These are phyloP conservation scores for Neelides sp. DNA, from an alignment of 1,140 invertebrate genomes.

Conservation along the genomic window DNA sequence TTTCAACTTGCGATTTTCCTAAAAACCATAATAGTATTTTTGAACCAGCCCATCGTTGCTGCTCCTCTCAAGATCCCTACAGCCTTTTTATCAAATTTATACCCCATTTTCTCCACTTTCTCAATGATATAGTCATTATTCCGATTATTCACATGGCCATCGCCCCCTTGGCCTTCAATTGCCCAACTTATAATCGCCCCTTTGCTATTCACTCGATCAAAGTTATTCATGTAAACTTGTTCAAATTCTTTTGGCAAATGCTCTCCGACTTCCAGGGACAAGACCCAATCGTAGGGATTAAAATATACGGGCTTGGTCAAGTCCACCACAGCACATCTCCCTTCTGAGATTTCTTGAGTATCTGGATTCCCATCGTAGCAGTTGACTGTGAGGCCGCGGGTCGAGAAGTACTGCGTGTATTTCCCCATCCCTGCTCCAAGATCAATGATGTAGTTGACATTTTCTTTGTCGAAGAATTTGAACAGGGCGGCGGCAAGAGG, in stretches of 20 bases:
- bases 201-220: neutral
- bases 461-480: constrained; percentile 2
- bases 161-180: constrained; percentile 4
- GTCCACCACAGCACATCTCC: neutral
- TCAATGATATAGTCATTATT: neutral
- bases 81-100: too few relatives aligned
- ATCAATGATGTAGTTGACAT: neutral
- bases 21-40: too few relatives aligned
- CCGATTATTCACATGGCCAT: neutral
- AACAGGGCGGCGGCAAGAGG: neutral
- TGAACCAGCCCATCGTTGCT: too few relatives aligned
- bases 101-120: neutral
- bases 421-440: constrained; percentile 1
- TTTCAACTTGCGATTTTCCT: too few relatives aligned
- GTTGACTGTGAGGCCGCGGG: neutral
- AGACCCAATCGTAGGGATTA: constrained; percentile 10
- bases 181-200: constrained; percentile 16
- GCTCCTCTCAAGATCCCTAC: too few relatives aligned
- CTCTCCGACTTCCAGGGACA: constrained; percentile 16
- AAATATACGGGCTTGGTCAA: neutral
- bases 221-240: constrained; percentile 7
- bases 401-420: neutral
- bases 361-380: constrained; percentile 10
- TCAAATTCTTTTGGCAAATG: constrained; percentile 18
- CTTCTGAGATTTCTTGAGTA: neutral